These are phyloP conservation scores for Equus quagga DNA, from an alignment of 2,113 vertebrate genomes.

Conservation along the genomic window DNA sequence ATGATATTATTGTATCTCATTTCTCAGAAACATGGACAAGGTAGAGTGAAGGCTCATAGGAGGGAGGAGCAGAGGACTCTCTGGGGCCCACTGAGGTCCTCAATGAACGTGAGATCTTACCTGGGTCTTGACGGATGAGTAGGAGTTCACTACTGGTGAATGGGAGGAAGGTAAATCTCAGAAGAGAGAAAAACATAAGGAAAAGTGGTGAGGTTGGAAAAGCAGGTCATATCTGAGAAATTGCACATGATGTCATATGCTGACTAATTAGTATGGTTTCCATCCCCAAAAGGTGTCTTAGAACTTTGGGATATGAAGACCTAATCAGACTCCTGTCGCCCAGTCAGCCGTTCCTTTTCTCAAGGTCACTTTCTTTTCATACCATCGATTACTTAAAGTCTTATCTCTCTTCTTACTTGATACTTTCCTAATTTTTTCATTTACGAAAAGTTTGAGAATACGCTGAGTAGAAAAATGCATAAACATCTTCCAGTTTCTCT, in stretches of 20 bases:
- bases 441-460: not conserved
- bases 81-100: not conserved
- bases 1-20: not conserved
- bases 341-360: not conserved
- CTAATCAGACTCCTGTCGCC: not conserved
- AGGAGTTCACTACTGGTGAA: not conserved
- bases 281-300: not conserved
- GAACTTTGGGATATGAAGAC: not conserved
- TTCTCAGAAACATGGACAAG: not conserved
- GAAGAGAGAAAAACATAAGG: not conserved
- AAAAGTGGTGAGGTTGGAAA: not conserved
- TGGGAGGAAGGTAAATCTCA: not conserved
- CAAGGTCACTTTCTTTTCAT: not conserved
- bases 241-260: not conserved
- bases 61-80: not conserved
- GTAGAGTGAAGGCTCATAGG: not conserved
- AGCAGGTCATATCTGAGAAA: not conserved
- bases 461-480: not conserved
- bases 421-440: slow-evolving; percentile 2
- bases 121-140: not conserved
- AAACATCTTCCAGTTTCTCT: not conserved
- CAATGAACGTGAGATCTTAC: not conserved
- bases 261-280: not conserved
- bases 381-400: not conserved
- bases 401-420: not conserved